These are phyloP conservation scores for Scolopax mira DNA, from an alignment of 2,113 vertebrate genomes.

Conservation along the genomic window DNA sequence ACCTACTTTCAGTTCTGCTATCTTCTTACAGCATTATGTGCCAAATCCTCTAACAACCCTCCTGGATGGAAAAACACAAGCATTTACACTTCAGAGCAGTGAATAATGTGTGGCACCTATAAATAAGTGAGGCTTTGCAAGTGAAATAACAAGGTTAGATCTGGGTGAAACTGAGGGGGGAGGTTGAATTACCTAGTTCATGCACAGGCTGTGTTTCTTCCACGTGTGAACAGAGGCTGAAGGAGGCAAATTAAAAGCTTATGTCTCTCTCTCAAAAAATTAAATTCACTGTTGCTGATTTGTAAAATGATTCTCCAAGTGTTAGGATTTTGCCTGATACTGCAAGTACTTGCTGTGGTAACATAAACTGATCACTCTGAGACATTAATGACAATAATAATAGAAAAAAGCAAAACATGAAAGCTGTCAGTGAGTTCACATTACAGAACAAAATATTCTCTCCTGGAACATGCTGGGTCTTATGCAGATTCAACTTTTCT, in stretches of 20 bases:
- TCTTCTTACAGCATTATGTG: not conserved
- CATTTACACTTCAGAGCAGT: not conserved
- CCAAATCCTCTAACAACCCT: not conserved
- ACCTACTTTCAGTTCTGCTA: not conserved
- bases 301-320: not conserved
- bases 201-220: not conserved
- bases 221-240: not conserved
- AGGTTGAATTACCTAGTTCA: not conserved
- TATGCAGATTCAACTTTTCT: conserved; percentile 48
- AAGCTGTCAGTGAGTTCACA: conserved; percentile 2
- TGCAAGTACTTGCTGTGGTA: not conserved
- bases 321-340: not conserved
- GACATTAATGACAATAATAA: not conserved
- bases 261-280: not conserved
- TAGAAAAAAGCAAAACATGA: not conserved
- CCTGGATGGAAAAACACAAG: conserved; percentile 7
- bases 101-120: not conserved
- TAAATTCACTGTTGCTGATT: not conserved
- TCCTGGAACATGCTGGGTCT: conserved; percentile 16
- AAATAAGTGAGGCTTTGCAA: not conserved
- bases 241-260: not conserved
- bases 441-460: conserved; percentile 48
- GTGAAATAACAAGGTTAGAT: not conserved
- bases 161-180: not conserved
- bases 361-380: not conserved